Evolutionary conservation across 2,888 invertebrate species (phyloP).

Genomic region (Mongoloraphidia duomilia): DNA sequence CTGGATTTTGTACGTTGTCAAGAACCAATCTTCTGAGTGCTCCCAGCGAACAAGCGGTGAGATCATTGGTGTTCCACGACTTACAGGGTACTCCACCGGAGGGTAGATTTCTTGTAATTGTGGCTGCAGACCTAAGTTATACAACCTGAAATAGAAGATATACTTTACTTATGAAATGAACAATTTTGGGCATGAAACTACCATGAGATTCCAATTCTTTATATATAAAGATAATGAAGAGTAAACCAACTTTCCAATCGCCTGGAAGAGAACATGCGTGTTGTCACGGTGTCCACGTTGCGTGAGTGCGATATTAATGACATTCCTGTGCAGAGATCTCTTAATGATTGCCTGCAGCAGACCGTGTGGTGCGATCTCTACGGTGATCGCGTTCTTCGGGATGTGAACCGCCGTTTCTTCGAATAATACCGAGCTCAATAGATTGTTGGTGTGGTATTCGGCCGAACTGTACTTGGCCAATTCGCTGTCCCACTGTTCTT

Average conservation of each 20-base stretch:
- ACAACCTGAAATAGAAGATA: slow-evolving; percentile 43
- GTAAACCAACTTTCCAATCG: slow-evolving; percentile 45
- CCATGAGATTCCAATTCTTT: no score
- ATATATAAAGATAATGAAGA: no score
- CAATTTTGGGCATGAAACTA: background rate
- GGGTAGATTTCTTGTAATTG: slow-evolving; percentile 66
- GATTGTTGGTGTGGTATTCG: slow-evolving; percentile 79
- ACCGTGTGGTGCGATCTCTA: slow-evolving; percentile 85
- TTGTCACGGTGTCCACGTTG: slow-evolving; percentile 53
- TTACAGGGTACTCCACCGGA: slow-evolving; percentile 63
- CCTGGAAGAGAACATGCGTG: slow-evolving; percentile 41
- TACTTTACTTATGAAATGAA: background rate
- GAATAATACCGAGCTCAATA: slow-evolving; percentile 52
- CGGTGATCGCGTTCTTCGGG: slow-evolving; percentile 65
- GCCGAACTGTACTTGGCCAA: slow-evolving; percentile 57
- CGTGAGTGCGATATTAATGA: slow-evolving; percentile 61
- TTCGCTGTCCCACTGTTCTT: slow-evolving; percentile 51
- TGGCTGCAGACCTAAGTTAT: slow-evolving; percentile 60
- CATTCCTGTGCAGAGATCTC: slow-evolving; percentile 54
- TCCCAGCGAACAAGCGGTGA: slow-evolving; percentile 80
- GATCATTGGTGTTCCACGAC: slow-evolving; percentile 72
- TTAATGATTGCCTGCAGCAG: slow-evolving; percentile 76
- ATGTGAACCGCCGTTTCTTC: slow-evolving; percentile 70
- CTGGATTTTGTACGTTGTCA: slow-evolving; percentile 50
- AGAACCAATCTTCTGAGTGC: slow-evolving; percentile 62